Conservation (phyloP, 2,113 vertebrate species). For the Archilochus colubris region DNA sequence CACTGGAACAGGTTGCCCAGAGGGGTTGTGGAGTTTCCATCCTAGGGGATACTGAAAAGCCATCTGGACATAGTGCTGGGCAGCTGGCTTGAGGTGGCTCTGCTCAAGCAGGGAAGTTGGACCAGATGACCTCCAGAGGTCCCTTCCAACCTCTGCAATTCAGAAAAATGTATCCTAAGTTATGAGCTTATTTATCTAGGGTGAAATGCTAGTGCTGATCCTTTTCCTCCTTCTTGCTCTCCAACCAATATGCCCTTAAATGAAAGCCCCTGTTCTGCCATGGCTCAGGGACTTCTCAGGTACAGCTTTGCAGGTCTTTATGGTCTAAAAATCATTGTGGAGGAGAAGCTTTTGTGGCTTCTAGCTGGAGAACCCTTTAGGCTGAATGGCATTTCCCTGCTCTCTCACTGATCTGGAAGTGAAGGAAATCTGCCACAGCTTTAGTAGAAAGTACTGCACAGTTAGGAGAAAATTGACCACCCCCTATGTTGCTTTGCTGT, state of each 20-base stretch:
- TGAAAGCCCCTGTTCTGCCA: not conserved
- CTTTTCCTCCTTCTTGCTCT: not conserved
- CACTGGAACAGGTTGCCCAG: not conserved
- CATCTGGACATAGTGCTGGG: not conserved
- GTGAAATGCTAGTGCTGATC: not conserved
- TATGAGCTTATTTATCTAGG: not conserved
- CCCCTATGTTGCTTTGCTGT: slow-evolving; percentile 42
- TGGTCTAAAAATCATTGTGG: not conserved
- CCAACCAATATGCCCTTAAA: not conserved
- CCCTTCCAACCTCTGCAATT: not conserved
- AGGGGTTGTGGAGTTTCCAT: not conserved
- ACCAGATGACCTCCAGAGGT: not conserved
- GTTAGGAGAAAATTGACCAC: slow-evolving; percentile 57
- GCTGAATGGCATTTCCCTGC: slow-evolving; percentile 16
- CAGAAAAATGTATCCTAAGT: not conserved
- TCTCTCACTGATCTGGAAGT: slow-evolving; percentile 28
- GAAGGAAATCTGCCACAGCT: slow-evolving; percentile 37
- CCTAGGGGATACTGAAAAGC: not conserved
- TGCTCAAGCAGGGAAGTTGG: not conserved
- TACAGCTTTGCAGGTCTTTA: not conserved
- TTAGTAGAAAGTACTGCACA: slow-evolving; percentile 37
- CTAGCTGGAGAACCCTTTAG: slow-evolving; percentile 23
- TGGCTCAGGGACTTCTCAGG: slow-evolving; percentile 6
- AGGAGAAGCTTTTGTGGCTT: slow-evolving; percentile 23
- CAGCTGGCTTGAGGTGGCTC: not conserved